phyloP scores from a whole-genome alignment of 2,113 vertebrate genomes.

The Phodopus roborovskii region DNA sequence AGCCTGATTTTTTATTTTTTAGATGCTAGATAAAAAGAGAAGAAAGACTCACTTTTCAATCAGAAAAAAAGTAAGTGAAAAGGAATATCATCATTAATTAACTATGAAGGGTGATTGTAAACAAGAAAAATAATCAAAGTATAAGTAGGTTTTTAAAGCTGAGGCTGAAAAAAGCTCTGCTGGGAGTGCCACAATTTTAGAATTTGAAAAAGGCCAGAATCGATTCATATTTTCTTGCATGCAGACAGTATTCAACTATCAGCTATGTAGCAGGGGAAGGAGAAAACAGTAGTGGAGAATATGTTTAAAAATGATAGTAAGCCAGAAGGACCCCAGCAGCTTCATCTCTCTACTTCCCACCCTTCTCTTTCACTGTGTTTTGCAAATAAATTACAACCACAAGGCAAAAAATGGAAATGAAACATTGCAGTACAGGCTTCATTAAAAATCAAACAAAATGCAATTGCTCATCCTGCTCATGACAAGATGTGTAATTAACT shows the following conservation, averaged over 20 bases:
- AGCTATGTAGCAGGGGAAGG: not conserved
- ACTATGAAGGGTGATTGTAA: constrained; percentile 58
- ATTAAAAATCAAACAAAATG: constrained; percentile 70
- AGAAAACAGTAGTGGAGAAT: not conserved
- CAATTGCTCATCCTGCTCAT: not conserved
- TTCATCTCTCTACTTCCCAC: not conserved
- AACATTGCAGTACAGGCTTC: constrained; percentile 1
- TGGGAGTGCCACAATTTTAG: not conserved
- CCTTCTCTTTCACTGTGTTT: not conserved
- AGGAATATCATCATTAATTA: constrained; percentile 68
- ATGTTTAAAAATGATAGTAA: constrained; percentile 59
- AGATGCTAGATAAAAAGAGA: constrained; percentile 21
- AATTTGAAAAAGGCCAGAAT: constrained; percentile 51
- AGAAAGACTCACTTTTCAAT: constrained; percentile 65
- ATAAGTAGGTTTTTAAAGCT: constrained; percentile 57
- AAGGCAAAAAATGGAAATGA: constrained; percentile 41
- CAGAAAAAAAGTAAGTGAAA: constrained; percentile 39
- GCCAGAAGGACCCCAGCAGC: not conserved
- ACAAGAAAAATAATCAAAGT: constrained; percentile 37
- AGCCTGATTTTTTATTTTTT: constrained; percentile 12
- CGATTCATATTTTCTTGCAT: constrained; percentile 39
- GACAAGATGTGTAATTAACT: constrained; percentile 47
- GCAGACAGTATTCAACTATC: not conserved
- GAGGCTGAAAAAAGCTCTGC: not conserved
- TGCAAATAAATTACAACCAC: constrained; percentile 59